Evolutionary conservation across 2,113 vertebrate genomes (phyloP).

Genomic region (Strigops habroptila): DNA sequence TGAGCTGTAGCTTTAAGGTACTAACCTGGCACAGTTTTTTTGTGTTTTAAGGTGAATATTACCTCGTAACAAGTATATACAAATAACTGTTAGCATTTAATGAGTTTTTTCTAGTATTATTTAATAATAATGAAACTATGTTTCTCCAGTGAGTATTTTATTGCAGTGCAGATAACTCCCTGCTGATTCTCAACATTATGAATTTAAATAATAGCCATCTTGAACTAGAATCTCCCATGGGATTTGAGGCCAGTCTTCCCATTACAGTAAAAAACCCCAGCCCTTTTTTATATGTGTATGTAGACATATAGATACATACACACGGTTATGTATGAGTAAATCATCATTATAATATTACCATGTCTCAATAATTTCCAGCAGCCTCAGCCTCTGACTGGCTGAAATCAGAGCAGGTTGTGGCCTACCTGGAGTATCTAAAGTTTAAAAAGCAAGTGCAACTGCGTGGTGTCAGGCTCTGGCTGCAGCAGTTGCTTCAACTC

Average conservation of each 20-base stretch:
- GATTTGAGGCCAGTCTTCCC: neutral
- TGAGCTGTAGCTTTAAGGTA: neutral
- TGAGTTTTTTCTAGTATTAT: neutral
- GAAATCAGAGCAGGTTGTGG: neutral
- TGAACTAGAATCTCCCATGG: neutral
- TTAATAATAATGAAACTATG: neutral
- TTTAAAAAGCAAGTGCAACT: neutral
- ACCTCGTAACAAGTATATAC: neutral
- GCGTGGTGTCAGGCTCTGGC: neutral
- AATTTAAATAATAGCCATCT: neutral
- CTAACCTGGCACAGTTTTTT: fast-evolving
- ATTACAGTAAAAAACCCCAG: neutral
- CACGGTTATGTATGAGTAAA: neutral
- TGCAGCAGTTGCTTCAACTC: neutral
- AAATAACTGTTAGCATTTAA: neutral
- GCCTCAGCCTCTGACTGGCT: neutral
- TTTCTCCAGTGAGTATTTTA: neutral
- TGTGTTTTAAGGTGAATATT: neutral
- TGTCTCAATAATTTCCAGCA: neutral
- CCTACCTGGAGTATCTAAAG: fast-evolving
- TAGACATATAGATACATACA: neutral
- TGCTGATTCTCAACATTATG: neutral
- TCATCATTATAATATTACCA: neutral
- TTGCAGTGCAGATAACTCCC: neutral
- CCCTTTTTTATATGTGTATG: neutral